Evolutionary conservation across 1,140 invertebrate species (phyloP).

Genomic region (Meloidogyne exigua): DNA sequence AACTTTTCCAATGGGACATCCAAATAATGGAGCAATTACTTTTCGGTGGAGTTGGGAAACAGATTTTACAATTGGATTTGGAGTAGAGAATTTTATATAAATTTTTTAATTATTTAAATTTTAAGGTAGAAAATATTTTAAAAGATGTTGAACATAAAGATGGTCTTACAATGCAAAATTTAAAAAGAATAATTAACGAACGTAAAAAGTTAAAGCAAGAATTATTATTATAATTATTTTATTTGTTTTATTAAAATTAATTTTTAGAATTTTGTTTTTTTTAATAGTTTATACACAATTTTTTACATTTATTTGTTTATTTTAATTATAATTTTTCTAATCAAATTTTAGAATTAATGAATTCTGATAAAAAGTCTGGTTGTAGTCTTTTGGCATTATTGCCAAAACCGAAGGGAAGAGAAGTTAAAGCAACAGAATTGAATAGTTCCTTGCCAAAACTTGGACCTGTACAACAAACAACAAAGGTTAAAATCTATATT

Average conservation of each 20-base stretch:
- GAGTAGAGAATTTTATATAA: not conserved
- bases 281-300: not conserved
- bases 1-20: constrained; percentile 17
- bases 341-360: constrained; percentile 3
- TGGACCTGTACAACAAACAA: not conserved
- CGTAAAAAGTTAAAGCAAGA: not conserved
- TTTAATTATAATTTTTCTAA: not conserved
- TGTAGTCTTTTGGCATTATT: constrained; percentile 32
- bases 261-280: not conserved
- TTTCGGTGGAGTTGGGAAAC: constrained; percentile 26
- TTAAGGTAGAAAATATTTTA: constrained; percentile 4
- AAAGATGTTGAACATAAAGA: not conserved
- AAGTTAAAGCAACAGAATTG: not conserved
- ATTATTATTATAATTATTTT: not conserved
- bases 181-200: constrained; percentile 9
- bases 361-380: not conserved
- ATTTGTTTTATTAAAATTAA: not conserved
- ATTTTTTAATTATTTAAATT: not conserved
- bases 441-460: not conserved
- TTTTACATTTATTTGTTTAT: not conserved
- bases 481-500: not conserved
- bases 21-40: constrained; percentile 21
- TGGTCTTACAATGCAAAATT: constrained; percentile 1
- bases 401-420: constrained; percentile 28
- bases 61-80: not conserved